Evolutionary conservation across 2,888 invertebrate species (phyloP), one percentile per base, ranked within the genome.

Genomic region (Antheraea assamensis): DNA sequence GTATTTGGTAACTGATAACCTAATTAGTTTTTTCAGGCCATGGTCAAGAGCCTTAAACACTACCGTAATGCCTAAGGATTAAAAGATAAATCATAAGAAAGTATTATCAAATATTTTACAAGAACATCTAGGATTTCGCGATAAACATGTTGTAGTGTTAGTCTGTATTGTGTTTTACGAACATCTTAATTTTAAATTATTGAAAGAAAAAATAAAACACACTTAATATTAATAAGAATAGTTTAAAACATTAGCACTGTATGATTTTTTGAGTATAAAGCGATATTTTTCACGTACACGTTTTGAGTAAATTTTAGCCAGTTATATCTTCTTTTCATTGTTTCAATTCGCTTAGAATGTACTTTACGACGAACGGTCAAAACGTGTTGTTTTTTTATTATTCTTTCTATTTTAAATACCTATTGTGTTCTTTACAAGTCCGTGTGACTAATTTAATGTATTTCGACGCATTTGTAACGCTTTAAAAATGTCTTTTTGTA

Each of bases 1-100:
- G 35, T 35, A 35, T n/a, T 35, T 35, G n/a, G 35, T n/a, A 68
- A 35, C 68, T n/a, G n/a, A 68, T 68, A 68, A 35, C 68, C 68
- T 68, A 68, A 13, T 24, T 68, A 68, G 35, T 35, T 35, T 68
- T 30, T 68, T 30, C 15, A 68, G 68, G 35, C 35, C 68, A 68
- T 24, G 68, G 35, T 68, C n/a, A 68, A 68, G 10, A 68, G 35
- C 66, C 68, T 68, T 68, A 19, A 21, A 15, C 27, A 2, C 2
- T 61, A 30, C 17, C 27, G 13, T 27, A 13, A 64, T 30, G 5
- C 17, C 61, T 5, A 64, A 30, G 30, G 61, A 64, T 68, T 68
- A 35, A 68, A 68, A 35, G 30, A 31, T 66, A 66, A 66, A 66
- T 30, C 17, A 35, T 68, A 68, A 1, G n/a, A n/a, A 35, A 64